These are phyloP conservation scores for Pogona vitticeps DNA, from an alignment of 2,113 vertebrate genomes.

Conservation along the genomic window DNA sequence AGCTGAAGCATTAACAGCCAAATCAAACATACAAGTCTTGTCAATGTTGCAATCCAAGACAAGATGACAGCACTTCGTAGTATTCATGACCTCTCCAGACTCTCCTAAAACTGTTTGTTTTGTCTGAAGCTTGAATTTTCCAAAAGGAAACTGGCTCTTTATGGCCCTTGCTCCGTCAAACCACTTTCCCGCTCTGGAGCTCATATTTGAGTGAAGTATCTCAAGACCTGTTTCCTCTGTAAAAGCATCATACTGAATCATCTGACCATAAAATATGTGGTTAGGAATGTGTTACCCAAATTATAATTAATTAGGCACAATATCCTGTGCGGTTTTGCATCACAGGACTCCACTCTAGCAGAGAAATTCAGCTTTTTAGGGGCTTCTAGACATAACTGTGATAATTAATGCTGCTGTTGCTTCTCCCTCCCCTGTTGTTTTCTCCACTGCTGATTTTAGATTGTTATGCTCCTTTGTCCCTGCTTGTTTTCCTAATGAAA, in stretches of 20 bases:
- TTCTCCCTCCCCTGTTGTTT: neutral
- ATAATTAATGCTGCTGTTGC: neutral
- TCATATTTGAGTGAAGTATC: conserved; percentile 1
- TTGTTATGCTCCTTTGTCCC: neutral
- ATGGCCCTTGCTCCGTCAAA: neutral
- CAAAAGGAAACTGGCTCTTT: neutral
- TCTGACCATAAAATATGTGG: neutral
- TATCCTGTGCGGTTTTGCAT: neutral
- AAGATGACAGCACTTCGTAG: conserved; percentile 5
- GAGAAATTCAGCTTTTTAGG: neutral
- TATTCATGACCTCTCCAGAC: neutral
- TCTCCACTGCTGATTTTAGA: neutral
- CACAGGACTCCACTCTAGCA: neutral
- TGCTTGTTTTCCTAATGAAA: neutral
- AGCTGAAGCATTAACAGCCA: neutral
- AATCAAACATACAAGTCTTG: neutral
- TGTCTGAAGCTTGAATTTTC: rapidly evolving
- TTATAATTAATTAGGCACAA: neutral
- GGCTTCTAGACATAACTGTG: neutral
- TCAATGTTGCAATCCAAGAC: neutral
- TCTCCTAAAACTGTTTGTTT: conserved; percentile 25
- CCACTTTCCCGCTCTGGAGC: neutral
- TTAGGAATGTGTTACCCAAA: neutral
- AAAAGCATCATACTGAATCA: neutral
- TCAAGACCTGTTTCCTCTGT: neutral